phyloP scores from a whole-genome alignment of 2,113 vertebrate genomes.

The Quiscalus mexicanus region DNA sequence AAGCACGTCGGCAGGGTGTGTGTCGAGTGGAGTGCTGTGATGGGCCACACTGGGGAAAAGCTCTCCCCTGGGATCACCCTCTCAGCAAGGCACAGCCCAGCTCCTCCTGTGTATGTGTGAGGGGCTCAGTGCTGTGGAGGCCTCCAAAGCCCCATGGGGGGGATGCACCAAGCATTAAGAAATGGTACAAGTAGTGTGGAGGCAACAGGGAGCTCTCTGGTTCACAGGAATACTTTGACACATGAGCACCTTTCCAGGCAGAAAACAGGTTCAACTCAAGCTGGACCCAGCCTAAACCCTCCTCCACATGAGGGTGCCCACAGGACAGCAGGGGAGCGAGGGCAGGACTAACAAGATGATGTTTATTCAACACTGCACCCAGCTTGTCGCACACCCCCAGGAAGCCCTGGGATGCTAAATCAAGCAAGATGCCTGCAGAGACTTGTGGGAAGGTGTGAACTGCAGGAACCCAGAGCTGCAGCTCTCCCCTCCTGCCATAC shows the following conservation, averaged over 20 bases:
- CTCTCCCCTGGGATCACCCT: not conserved
- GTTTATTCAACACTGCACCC: not conserved
- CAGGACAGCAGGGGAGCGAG: not conserved
- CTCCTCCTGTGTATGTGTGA: not conserved
- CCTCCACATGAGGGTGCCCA: not conserved
- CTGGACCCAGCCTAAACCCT: not conserved
- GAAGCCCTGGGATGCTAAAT: not conserved
- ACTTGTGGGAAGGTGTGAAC: not conserved
- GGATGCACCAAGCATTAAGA: not conserved
- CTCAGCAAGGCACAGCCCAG: not conserved
- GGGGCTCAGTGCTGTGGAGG: accelerated
- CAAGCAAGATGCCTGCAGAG: not conserved
- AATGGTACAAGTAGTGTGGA: accelerated
- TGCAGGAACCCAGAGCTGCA: not conserved
- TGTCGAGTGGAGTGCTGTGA: accelerated
- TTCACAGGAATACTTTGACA: accelerated
- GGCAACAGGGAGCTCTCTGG: not conserved
- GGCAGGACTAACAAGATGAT: not conserved
- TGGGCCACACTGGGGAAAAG: not conserved
- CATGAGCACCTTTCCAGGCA: not conserved
- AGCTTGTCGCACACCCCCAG: not conserved
- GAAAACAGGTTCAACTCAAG: not conserved
- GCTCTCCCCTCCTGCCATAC: not conserved
- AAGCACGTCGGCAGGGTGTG: not conserved
- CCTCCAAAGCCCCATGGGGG: not conserved